A percentile compares a stretch with the other conserved stretches of the same genome.
Evolutionary conservation across 2,113 vertebrate genomes (phyloP).

Genomic region (Triplophysa tibetana): DNA sequence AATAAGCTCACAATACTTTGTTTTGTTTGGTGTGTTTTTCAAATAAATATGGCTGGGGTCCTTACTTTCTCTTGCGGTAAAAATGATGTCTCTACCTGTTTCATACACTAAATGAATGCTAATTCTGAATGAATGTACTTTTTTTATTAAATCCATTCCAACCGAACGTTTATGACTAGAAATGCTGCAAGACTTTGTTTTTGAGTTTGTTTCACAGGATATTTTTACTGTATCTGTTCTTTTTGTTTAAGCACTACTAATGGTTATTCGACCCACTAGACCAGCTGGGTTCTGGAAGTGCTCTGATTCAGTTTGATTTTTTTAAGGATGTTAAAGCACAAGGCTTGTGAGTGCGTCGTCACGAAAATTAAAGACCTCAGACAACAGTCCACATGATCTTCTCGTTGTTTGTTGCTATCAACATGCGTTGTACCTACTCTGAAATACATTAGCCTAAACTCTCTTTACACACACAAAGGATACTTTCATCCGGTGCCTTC

Average conservation of each 20-base stretch:
- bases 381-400: constrained; percentile 2
- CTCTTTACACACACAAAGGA: constrained; percentile 5
- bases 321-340: constrained; percentile 43
- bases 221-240: constrained; percentile 4
- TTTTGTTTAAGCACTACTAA: constrained; percentile 24
- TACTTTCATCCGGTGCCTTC: neutral
- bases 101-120: neutral
- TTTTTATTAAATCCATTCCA: neutral
- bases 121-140: neutral
- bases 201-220: neutral
- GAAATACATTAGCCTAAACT: neutral
- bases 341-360: constrained; percentile 17
- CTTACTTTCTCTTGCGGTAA: neutral
- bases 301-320: constrained; percentile 17
- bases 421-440: neutral
- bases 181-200: neutral
- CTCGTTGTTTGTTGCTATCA: neutral
- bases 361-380: constrained; percentile 24
- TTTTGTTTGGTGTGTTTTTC: neutral
- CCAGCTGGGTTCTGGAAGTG: constrained; percentile 30
- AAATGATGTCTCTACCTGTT: neutral
- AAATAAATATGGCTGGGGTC: neutral
- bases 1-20: constrained; percentile 13
- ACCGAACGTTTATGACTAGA: neutral
- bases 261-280: constrained; percentile 1